phyloP scores from a whole-genome alignment of 2,797 vertebrate species.

The Nannoperca australis region DNA sequence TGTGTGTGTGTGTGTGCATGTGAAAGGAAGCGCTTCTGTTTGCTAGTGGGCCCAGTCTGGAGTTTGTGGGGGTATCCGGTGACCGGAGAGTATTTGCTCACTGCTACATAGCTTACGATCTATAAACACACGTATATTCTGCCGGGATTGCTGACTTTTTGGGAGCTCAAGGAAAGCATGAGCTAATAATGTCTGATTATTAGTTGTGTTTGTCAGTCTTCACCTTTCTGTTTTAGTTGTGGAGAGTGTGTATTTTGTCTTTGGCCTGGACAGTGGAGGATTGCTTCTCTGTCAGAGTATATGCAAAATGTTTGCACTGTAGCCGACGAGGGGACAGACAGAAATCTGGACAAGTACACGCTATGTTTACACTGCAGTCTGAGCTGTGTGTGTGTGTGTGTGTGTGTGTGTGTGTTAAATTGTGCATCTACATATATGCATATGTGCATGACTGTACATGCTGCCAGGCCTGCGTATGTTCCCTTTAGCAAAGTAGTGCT shows the following conservation, averaged over 20 bases:
- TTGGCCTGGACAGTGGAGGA: slow-evolving; percentile 7
- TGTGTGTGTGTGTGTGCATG: slow-evolving; percentile 24
- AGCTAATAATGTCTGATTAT: slow-evolving; percentile 32
- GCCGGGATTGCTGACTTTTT: slow-evolving; percentile 35
- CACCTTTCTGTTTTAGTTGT: background rate
- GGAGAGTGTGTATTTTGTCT: slow-evolving; percentile 24
- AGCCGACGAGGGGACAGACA: slow-evolving; percentile 39
- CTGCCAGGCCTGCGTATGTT: slow-evolving; percentile 7
- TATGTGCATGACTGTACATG: slow-evolving; percentile 28
- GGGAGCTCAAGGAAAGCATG: slow-evolving; percentile 26
- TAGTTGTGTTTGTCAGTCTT: background rate
- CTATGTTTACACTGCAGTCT: slow-evolving; percentile 67
- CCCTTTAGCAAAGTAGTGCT: slow-evolving; percentile 50
- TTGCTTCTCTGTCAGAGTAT: slow-evolving; percentile 34
- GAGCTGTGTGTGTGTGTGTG: slow-evolving; percentile 35
- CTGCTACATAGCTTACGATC: slow-evolving; percentile 59
- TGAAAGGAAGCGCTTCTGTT: slow-evolving; percentile 53
- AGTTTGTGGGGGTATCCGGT: slow-evolving; percentile 66
- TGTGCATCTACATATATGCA: slow-evolving; percentile 39
- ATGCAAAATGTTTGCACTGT: slow-evolving; percentile 56
- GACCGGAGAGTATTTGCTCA: slow-evolving; percentile 68
- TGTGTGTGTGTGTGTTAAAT: slow-evolving; percentile 30
- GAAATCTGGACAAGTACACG: slow-evolving; percentile 67
- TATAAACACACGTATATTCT: slow-evolving; percentile 61
- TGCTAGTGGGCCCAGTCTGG: slow-evolving; percentile 45